Percentiles rank a stretch among this genome's conserved stretches.
Conservation (phyloP, 2,888 invertebrate species). For the Drosophila nr. perissopoda region DNA sequence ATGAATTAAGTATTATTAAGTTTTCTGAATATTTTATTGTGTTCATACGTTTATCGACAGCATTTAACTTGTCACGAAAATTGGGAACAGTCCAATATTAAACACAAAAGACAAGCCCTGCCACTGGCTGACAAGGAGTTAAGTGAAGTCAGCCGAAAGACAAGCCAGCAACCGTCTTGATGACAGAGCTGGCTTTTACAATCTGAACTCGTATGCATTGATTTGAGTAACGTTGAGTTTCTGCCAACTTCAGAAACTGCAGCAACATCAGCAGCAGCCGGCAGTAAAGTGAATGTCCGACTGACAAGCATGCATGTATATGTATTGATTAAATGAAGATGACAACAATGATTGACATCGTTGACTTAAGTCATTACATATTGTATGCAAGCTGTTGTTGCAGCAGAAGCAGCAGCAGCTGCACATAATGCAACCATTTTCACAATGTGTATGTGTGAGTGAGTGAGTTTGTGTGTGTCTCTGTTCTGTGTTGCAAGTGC, state of each 20-base stretch:
- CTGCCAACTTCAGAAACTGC: conserved; percentile 53
- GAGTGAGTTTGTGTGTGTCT: background rate
- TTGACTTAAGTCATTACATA: conserved; percentile 75
- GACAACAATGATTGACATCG: conserved; percentile 71
- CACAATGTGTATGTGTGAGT: conserved; percentile 9
- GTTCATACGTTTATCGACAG: background rate
- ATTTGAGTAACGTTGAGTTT: conserved; percentile 43
- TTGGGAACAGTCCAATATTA: conserved; percentile 19
- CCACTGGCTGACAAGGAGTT: conserved; percentile 25
- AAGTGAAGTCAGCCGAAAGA: conserved; percentile 37
- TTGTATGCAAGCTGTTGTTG: conserved; percentile 60
- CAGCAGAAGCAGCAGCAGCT: conserved; percentile 41
- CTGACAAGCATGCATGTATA: conserved; percentile 22
- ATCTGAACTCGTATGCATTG: conserved; percentile 23
- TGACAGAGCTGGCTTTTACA: conserved; percentile 45
- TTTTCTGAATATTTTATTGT: background rate
- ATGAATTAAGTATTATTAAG: background rate
- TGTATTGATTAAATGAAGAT: conserved; percentile 73
- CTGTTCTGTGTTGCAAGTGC: conserved; percentile 28
- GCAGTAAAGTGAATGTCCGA: conserved; percentile 45
- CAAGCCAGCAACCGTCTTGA: conserved; percentile 37
- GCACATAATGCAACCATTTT: conserved; percentile 50
- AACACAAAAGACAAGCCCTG: conserved; percentile 5
- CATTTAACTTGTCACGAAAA: background rate
- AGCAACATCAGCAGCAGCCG: conserved; percentile 19